Evolutionary conservation across 2,888 invertebrate genomes (phyloP).

Genomic region (Alviniconcha strummeri): DNA sequence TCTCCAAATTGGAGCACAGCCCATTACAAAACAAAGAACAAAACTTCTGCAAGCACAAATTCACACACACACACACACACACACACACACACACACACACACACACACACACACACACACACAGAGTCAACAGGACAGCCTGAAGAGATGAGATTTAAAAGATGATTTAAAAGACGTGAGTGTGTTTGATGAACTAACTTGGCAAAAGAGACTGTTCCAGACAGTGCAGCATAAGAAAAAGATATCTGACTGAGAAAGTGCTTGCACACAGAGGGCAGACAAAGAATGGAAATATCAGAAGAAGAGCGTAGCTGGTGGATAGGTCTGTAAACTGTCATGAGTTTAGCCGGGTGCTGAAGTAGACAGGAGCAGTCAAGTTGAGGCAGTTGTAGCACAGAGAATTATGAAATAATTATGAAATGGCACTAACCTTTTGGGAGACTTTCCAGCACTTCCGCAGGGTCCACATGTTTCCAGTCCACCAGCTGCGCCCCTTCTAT

Average conservation of each 20-base stretch:
- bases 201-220: too few relatives aligned
- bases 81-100: constrained; percentile 19
- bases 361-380: constrained; percentile 5
- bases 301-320: neutral
- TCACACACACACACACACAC: constrained; percentile 9
- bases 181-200: too few relatives aligned
- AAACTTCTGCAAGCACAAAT: neutral
- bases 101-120: constrained; percentile 7
- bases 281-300: neutral
- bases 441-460: constrained; percentile 42
- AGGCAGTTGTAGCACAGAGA: too few relatives aligned
- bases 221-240: too few relatives aligned
- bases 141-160: neutral
- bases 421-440: constrained; percentile 32
- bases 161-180: too few relatives aligned
- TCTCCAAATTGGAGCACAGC: too few relatives aligned
- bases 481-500: constrained; percentile 54
- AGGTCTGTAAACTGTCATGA: too few relatives aligned
- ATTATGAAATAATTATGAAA: too few relatives aligned
- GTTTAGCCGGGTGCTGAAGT: too few relatives aligned
- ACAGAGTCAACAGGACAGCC: neutral
- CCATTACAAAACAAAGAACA: too few relatives aligned
- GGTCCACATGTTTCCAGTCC: constrained; percentile 46
- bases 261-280: too few relatives aligned
- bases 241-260: too few relatives aligned